Percentiles rank a stretch among this genome's conserved stretches.
Evolutionary conservation across 2,113 vertebrate genomes (phyloP).

Genomic region (Numenius arquata): DNA sequence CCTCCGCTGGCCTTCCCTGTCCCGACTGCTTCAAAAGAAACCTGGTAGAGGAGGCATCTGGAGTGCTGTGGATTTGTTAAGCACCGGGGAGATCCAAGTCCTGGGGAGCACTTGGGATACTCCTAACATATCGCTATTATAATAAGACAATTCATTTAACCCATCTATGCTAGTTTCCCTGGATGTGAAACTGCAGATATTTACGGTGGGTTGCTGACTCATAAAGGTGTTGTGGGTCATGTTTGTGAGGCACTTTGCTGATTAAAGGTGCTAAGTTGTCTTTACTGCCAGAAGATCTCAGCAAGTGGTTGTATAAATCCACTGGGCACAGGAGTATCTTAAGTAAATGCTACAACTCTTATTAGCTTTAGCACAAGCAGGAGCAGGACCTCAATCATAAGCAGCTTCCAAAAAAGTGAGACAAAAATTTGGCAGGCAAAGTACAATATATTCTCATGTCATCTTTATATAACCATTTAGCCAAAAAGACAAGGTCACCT

Average conservation of each 20-base stretch:
- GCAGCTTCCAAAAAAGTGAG: neutral
- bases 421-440: neutral
- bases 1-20: neutral
- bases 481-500: neutral
- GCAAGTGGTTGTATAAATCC: neutral
- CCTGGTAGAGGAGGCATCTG: neutral
- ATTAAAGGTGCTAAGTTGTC: neutral
- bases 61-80: neutral
- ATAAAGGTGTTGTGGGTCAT: neutral
- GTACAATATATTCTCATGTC: neutral
- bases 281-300: neutral
- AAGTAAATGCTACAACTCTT: neutral
- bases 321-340: neutral
- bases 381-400: neutral
- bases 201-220: neutral
- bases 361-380: neutral
- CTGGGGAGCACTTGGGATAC: neutral
- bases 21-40: neutral
- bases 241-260: neutral
- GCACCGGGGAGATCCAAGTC: neutral
- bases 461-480: neutral
- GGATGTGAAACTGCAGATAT: neutral
- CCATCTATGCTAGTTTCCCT: neutral
- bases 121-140: neutral
- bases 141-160: neutral